These are phyloP conservation scores for Bruchidius siliquastri DNA, from an alignment of 2,888 invertebrate genomes.

Conservation along the genomic window DNA sequence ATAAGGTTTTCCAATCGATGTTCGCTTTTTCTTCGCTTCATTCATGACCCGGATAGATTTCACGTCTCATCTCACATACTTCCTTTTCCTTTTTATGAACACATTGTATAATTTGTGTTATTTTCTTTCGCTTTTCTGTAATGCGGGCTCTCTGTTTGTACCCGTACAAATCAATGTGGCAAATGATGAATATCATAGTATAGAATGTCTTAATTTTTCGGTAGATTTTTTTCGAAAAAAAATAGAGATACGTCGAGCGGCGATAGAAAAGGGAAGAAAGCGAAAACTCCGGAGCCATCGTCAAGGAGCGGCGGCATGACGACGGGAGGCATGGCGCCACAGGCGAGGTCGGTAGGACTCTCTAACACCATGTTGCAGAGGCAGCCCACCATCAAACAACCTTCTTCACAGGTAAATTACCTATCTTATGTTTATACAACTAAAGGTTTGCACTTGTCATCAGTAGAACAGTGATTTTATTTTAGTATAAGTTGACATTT, in stretches of 20 bases:
- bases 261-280: conserved; percentile 62
- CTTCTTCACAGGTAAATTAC: conserved; percentile 34
- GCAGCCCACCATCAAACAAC: conserved; percentile 49
- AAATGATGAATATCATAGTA: too few species aligned
- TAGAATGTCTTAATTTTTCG: too few species aligned
- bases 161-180: too few species aligned
- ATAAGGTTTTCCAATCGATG: too few species aligned
- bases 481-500: not conserved
- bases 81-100: too few species aligned
- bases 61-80: too few species aligned
- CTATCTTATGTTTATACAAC: not conserved
- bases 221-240: conserved; percentile 81
- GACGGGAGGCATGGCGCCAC: conserved; percentile 28
- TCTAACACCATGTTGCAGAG: conserved; percentile 46
- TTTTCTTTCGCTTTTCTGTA: too few species aligned
- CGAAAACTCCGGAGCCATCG: conserved; percentile 64
- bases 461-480: not conserved
- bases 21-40: too few species aligned
- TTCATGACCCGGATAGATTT: too few species aligned
- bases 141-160: too few species aligned
- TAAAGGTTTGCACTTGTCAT: too few species aligned
- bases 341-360: conserved; percentile 46
- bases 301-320: conserved; percentile 14
- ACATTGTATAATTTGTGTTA: too few species aligned
- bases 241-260: conserved; percentile 59